Evolutionary conservation across 2,888 invertebrate species (phyloP).

Genomic region (Dolichomitus sp.): DNA sequence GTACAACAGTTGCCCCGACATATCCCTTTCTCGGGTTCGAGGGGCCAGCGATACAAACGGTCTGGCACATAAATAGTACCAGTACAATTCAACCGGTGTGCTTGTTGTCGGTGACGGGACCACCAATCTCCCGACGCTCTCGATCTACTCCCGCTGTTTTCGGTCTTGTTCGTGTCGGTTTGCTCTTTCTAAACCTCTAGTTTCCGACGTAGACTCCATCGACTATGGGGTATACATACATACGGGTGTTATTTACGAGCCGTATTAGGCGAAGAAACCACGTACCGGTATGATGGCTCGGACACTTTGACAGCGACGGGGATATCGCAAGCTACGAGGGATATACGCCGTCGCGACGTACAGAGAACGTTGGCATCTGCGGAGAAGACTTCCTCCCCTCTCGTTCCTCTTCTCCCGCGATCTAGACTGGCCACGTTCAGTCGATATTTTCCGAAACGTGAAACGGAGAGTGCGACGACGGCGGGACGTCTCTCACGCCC

Average conservation of each 20-base stretch:
- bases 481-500: slow-evolving; percentile 67
- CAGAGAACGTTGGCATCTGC: slow-evolving; percentile 37
- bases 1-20: slow-evolving; percentile 42
- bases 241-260: slow-evolving; percentile 65
- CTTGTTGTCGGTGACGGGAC: slow-evolving; percentile 56
- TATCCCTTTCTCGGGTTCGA: slow-evolving; percentile 20
- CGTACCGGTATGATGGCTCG: slow-evolving; percentile 66
- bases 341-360: slow-evolving; percentile 25
- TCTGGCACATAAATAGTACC: slow-evolving; percentile 19
- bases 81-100: slow-evolving; percentile 1
- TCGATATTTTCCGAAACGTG: slow-evolving; percentile 78
- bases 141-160: slow-evolving; percentile 40
- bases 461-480: slow-evolving; percentile 72
- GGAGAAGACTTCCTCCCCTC: slow-evolving; percentile 12
- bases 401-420: slow-evolving; percentile 18
- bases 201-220: neutral
- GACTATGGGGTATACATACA: slow-evolving; percentile 7
- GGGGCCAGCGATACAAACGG: slow-evolving; percentile 52
- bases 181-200: neutral
- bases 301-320: slow-evolving; percentile 62
- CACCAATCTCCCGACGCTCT: slow-evolving; percentile 54
- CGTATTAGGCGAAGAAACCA: slow-evolving; percentile 66
- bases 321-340: slow-evolving; percentile 45
- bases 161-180: neutral
- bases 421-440: slow-evolving; percentile 75